Evolutionary conservation across 2,797 vertebrate genomes (phyloP).

Genomic region (Dermochelys coriacea): DNA sequence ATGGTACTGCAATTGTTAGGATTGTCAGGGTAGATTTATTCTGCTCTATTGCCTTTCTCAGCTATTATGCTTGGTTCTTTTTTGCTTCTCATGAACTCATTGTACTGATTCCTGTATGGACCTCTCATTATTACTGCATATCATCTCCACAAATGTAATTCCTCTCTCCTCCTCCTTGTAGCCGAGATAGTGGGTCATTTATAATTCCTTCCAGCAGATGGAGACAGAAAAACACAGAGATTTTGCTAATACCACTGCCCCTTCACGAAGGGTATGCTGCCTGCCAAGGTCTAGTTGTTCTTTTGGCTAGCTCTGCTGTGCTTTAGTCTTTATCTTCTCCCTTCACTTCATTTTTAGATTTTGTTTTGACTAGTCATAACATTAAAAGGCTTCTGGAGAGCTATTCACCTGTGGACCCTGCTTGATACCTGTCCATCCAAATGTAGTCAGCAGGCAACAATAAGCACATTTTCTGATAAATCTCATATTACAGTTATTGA

Average conservation of each 20-base stretch:
- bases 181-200: slow-evolving; percentile 34
- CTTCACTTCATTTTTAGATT: not conserved
- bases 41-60: not conserved
- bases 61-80: not conserved
- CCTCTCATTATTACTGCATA: not conserved
- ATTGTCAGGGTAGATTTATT: slow-evolving; percentile 7
- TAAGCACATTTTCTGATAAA: slow-evolving; percentile 48
- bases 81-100: slow-evolving; percentile 23
- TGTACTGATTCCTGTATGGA: not conserved
- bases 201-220: slow-evolving; percentile 56
- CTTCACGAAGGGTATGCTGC: not conserved
- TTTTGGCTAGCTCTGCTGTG: not conserved
- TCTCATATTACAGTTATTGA: not conserved
- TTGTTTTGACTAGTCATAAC: not conserved
- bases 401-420: not conserved
- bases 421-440: slow-evolving; percentile 41
- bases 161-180: slow-evolving; percentile 61
- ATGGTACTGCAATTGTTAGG: slow-evolving; percentile 1
- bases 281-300: slow-evolving; percentile 22
- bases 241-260: slow-evolving; percentile 12
- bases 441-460: slow-evolving; percentile 53
- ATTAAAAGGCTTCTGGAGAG: not conserved
- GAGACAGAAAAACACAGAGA: slow-evolving; percentile 15
- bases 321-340: slow-evolving; percentile 36
- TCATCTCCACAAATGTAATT: slow-evolving; percentile 58